phyloP scores from a whole-genome alignment of 2,888 invertebrate species.

The Ophion costatus region DNA sequence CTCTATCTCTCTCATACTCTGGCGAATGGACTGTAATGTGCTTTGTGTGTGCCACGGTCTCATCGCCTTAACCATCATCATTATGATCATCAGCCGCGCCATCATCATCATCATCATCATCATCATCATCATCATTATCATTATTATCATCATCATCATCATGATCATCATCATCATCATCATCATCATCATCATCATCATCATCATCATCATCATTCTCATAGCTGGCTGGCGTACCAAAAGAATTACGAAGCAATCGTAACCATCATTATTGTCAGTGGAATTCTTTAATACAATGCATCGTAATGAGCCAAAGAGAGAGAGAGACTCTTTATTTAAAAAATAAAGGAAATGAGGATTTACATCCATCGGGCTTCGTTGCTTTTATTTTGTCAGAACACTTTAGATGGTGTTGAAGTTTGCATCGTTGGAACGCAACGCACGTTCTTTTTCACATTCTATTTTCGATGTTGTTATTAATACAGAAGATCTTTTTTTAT shows the following conservation, averaged over 20 bases:
- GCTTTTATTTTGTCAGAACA: not conserved
- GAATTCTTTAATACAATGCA: conserved; percentile 36
- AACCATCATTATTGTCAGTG: conserved; percentile 74
- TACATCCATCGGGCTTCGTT: not conserved
- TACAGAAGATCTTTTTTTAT: no score
- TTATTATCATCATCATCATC: conserved; percentile 72
- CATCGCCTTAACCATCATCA: conserved; percentile 70
- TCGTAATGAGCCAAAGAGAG: not conserved
- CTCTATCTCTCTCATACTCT: conserved; percentile 21
- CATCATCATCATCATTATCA: conserved; percentile 66
- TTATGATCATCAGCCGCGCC: conserved; percentile 61
- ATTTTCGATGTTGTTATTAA: no score
- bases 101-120: conserved; percentile 70
- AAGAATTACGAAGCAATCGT: conserved; percentile 64
- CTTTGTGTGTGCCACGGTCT: conserved; percentile 65
- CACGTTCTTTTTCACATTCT: no score
- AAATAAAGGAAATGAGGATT: not conserved
- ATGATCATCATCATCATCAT: conserved; percentile 70
- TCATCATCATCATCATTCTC: conserved; percentile 70
- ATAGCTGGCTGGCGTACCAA: conserved; percentile 51
- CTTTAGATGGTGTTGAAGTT: no score
- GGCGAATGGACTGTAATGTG: conserved; percentile 52
- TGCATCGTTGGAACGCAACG: no score
- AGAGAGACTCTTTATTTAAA: not conserved
- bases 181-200: conserved; percentile 72